A percentile compares a stretch with the other conserved stretches of the same genome.
Conservation (phyloP, 1,140 invertebrate genomes). For the Trichoplusia ni region DNA sequence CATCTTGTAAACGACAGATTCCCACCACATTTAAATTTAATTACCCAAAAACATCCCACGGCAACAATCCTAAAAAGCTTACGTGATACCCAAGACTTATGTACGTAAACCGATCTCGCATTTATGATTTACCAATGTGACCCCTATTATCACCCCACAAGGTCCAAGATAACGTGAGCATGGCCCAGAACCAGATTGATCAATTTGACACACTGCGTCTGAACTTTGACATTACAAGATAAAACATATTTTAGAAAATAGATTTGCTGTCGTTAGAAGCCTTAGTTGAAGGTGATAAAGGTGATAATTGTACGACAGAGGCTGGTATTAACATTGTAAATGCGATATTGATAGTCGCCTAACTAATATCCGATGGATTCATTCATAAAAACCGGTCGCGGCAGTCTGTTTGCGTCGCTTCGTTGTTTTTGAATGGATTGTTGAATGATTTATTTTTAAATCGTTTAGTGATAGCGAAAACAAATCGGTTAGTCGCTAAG, state of each 20-base stretch:
- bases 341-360: constrained; percentile 23
- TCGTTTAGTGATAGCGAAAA: constrained; percentile 9
- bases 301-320: constrained; percentile 17
- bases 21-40: constrained; percentile 8
- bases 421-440: constrained; percentile 27
- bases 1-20: background rate
- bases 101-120: background rate
- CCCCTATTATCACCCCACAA: constrained; percentile 8
- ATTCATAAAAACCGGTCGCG: constrained; percentile 32
- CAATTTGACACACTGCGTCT: constrained; percentile 21
- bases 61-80: background rate
- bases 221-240: constrained; percentile 30
- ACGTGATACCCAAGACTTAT: background rate
- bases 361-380: constrained; percentile 23
- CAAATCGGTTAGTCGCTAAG: constrained; percentile 1
- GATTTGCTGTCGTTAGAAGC: background rate
- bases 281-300: constrained; percentile 18
- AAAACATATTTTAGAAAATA: constrained; percentile 6
- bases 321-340: constrained; percentile 9
- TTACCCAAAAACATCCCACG: constrained; percentile 12
- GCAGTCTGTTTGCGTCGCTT: constrained; percentile 7
- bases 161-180: constrained; percentile 17
- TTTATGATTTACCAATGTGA: background rate
- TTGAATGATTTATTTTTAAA: constrained; percentile 27
- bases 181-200: constrained; percentile 7